phyloP scores from a whole-genome alignment of 2,888 invertebrate species.

The Oligia strigilis region DNA sequence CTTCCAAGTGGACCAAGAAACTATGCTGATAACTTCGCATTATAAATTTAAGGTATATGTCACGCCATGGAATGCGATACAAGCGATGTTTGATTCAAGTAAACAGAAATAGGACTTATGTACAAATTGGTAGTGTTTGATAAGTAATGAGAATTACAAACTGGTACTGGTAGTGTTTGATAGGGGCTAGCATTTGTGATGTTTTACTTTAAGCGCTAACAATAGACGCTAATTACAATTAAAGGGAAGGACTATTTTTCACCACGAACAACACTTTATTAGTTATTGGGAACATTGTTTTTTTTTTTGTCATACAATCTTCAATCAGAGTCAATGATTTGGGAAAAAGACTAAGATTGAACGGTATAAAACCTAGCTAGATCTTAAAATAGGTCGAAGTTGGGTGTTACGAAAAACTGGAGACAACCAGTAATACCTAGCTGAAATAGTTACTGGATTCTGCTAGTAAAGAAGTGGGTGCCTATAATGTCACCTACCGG shows the following conservation, averaged over 20 bases:
- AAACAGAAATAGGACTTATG: slow-evolving; percentile 4
- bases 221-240: slow-evolving; percentile 15
- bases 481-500: not conserved
- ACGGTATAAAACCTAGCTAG: not conserved
- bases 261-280: no score
- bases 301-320: no score
- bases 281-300: no score
- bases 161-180: no score
- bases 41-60: not conserved
- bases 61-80: not conserved
- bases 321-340: no score
- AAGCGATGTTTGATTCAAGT: not conserved
- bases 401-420: not conserved
- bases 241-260: no score
- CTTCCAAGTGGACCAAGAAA: no score
- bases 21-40: not conserved
- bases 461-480: not conserved
- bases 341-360: not conserved
- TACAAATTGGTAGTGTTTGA: not conserved
- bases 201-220: slow-evolving; percentile 19
- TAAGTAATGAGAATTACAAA: not conserved
- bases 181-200: slow-evolving; percentile 4
- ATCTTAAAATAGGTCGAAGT: not conserved
- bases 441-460: not conserved
- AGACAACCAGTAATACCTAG: not conserved